Evolutionary conservation across 2,113 vertebrate species (phyloP).

Genomic region (Anas platyrhynchos): DNA sequence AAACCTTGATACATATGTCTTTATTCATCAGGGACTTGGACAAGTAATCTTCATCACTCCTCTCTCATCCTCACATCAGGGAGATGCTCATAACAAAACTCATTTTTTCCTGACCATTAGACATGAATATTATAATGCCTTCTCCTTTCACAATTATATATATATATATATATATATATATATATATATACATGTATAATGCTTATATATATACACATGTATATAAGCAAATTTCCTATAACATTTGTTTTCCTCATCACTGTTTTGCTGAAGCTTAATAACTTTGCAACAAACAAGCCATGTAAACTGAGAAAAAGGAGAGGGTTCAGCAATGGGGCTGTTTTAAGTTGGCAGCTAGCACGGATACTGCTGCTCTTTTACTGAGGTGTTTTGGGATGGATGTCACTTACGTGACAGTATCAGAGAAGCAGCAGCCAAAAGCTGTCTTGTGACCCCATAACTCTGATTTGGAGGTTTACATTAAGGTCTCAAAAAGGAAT

Average conservation of each 20-base stretch:
- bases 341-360: background rate
- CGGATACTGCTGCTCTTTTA: background rate
- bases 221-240: background rate
- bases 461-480: background rate
- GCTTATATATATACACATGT: background rate
- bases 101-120: background rate
- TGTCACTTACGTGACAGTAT: background rate
- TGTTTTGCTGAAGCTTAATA: background rate
- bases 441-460: background rate
- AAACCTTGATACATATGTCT: background rate
- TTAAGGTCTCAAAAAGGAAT: background rate
- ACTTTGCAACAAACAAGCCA: background rate
- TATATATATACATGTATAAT: background rate
- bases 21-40: background rate
- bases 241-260: background rate
- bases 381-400: background rate
- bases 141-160: background rate
- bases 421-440: background rate
- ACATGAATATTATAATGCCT: background rate
- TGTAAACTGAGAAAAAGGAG: background rate
- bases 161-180: background rate
- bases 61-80: background rate
- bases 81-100: background rate
- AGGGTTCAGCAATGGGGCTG: background rate
- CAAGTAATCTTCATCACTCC: background rate